Percentiles rank a stretch among this genome's conserved stretches.
phyloP scores from a whole-genome alignment of 2,113 vertebrate genomes.

The Hippocampus mohnikei region DNA sequence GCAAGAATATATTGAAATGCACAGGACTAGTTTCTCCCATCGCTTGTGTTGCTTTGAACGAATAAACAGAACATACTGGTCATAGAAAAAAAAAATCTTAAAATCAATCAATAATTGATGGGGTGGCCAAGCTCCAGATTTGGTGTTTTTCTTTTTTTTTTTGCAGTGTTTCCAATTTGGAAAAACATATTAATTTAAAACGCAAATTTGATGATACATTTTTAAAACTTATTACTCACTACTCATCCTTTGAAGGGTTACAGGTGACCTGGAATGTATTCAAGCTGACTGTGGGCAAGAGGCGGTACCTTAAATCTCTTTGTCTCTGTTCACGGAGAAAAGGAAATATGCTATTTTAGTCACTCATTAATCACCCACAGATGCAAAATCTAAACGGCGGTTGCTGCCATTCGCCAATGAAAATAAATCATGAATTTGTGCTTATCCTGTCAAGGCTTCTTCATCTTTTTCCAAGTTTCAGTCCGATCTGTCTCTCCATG shows the following conservation, averaged over 20 bases:
- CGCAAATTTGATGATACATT: background rate
- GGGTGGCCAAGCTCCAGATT: background rate
- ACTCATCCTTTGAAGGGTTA: too few relatives aligned
- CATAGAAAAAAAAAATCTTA: background rate
- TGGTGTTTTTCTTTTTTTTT: background rate
- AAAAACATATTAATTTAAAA: background rate
- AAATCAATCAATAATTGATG: background rate
- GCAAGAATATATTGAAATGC: background rate
- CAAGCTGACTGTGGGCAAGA: too few relatives aligned
- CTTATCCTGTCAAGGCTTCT: background rate
- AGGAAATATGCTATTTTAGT: background rate
- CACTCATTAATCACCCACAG: background rate
- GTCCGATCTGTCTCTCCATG: background rate
- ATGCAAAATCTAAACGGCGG: background rate
- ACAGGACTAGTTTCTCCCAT: too few relatives aligned
- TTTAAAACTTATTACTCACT: too few relatives aligned
- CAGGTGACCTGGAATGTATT: too few relatives aligned
- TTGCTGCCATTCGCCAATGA: background rate
- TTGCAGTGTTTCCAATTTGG: background rate
- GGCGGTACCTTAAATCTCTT: too few relatives aligned
- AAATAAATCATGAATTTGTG: background rate
- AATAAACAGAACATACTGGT: background rate
- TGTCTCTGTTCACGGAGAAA: too few relatives aligned
- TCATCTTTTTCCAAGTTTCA: background rate
- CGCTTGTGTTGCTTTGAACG: background rate